These are phyloP conservation scores for Pecten maximus DNA, from an alignment of 2,888 invertebrate genomes.

Conservation along the genomic window DNA sequence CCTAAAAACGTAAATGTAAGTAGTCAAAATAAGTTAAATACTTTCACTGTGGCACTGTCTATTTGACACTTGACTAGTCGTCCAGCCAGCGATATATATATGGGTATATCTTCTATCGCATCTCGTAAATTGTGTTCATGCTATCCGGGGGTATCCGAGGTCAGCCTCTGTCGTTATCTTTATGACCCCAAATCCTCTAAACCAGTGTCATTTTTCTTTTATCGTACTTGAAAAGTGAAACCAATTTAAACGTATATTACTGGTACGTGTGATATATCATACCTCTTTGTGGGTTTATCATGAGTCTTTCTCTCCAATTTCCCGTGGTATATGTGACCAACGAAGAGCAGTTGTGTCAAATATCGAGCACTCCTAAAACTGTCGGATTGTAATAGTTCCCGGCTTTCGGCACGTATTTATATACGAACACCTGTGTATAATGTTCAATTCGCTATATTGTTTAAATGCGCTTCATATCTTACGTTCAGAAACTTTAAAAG, in stretches of 20 bases:
- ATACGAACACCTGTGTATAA: background rate
- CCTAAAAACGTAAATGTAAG: too few species aligned
- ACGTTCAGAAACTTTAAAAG: too few species aligned
- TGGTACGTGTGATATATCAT: background rate
- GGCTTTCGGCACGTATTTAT: background rate
- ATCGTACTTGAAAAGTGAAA: background rate
- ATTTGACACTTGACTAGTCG: background rate
- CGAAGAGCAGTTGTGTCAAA: background rate
- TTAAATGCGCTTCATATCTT: too few species aligned
- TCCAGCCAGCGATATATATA: background rate
- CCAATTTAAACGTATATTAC: background rate
- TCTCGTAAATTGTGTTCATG: background rate
- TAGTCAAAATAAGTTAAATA: too few species aligned
- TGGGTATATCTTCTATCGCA: background rate
- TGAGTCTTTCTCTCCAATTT: background rate
- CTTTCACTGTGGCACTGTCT: background rate
- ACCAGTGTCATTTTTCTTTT: background rate
- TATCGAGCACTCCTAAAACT: background rate
- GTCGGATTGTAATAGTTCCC: background rate
- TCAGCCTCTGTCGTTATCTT: background rate
- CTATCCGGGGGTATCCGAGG: background rate
- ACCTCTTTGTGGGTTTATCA: background rate
- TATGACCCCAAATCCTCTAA: background rate
- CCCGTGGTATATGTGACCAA: background rate
- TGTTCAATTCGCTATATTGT: background rate